Evolutionary conservation across 2,797 vertebrate genomes (phyloP).

Genomic region (Thaleichthys pacificus): DNA sequence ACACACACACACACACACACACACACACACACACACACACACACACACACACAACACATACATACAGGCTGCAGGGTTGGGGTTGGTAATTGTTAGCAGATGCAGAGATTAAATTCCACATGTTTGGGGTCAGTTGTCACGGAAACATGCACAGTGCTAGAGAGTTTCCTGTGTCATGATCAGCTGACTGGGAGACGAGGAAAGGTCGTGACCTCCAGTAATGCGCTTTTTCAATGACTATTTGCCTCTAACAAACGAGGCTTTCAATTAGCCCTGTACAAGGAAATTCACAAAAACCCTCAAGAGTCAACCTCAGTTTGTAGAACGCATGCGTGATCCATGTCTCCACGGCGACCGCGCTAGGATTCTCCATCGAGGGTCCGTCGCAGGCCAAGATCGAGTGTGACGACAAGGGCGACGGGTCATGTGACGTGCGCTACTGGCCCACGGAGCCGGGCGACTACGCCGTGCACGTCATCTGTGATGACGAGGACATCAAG

Average conservation of each 20-base stretch:
- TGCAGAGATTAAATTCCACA: neutral
- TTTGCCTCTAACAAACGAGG: neutral
- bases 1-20: conserved; percentile 8
- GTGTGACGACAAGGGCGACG: conserved; percentile 92
- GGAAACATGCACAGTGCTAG: neutral
- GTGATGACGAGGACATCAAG: conserved; percentile 94
- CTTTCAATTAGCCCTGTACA: neutral
- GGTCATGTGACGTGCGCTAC: conserved; percentile 94
- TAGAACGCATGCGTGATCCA: too few relatives aligned
- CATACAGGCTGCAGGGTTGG: neutral
- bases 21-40: conserved; percentile 2
- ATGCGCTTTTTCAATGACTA: neutral
- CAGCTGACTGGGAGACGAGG: neutral
- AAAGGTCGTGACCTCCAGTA: neutral
- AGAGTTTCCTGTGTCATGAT: conserved; percentile 4
- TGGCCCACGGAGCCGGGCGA: conserved; percentile 95
- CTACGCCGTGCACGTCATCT: conserved; percentile 94
- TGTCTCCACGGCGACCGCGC: conserved; percentile 2
- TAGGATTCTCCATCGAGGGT: conserved; percentile 97
- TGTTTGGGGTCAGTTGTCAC: conserved; percentile 13
- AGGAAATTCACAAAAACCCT: too few relatives aligned
- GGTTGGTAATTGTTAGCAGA: conserved; percentile 7
- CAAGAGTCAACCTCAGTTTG: too few relatives aligned
- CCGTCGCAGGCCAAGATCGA: conserved; percentile 96
- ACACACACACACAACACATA: neutral